Evolutionary conservation across 2,113 vertebrate species (phyloP), one percentile per base, ranked within the genome.

Genomic region (Cyanoliseus patagonus): DNA sequence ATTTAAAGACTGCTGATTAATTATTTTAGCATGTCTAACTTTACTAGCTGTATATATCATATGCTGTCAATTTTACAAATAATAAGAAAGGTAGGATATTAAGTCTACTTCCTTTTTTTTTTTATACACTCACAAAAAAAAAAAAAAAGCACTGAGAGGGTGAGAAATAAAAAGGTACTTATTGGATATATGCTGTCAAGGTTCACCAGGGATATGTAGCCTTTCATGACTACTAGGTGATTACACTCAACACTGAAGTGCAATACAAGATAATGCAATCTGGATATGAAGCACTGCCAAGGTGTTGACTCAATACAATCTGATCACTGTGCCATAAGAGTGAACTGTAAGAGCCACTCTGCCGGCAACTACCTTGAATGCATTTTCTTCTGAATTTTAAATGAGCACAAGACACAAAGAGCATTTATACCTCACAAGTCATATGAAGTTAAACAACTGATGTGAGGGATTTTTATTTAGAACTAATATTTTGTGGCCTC

Each of bases 131-230:
- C 61, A 92, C 69, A 94, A 88, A 92, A 95, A 93, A 88, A 90
- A 94, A 88, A 92, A 95, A 93, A 87, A 87, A 10, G 6, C 92
- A 92, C 44, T 79, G 42, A 87, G 91, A 97, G 61, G 92, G 96
- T 69, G 47, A 92, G 88, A 97, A 90, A 97, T 97, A 92, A 96
- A 96, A 89, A 91, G 86, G 63, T 91, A 96, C 92, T 96, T 97
- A 96, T 74, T 92, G 92, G 94, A 95, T 95, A 90, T 75, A 93
- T 84, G 92, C 82, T 96, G 93, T 97, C 94, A 96, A 80, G 92
- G 94, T 96, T 96, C 96, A 94, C 91, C 75, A 74, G 83, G 95
- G 97, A 97, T 95, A 97, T 74, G 81, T 97, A 97, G 96, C 96
- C 96, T 97, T 97, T 97, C 83, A 95, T 93, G 92, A 94, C 92